Percentiles rank a stretch among this genome's conserved stretches.
These are phyloP conservation scores for Falco punctatus DNA, from an alignment of 2,113 vertebrate genomes.

Conservation along the genomic window DNA sequence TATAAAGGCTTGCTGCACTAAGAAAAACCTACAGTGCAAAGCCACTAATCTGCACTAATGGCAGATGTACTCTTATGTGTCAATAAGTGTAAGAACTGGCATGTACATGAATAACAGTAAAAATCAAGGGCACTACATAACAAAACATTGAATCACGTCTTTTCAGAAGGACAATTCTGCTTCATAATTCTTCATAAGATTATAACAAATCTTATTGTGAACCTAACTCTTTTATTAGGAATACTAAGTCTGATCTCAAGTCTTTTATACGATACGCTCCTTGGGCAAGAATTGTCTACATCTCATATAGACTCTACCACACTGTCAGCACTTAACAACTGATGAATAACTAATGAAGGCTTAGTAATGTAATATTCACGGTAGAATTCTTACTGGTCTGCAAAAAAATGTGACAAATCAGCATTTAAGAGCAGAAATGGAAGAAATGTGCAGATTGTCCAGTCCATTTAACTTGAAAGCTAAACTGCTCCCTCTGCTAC, in stretches of 20 bases:
- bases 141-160: not conserved
- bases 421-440: not conserved
- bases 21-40: not conserved
- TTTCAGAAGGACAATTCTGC: not conserved
- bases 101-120: not conserved
- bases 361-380: not conserved
- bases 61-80: not conserved
- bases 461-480: not conserved
- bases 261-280: not conserved
- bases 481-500: not conserved
- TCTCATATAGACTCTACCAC: not conserved
- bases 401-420: not conserved
- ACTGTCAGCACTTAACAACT: not conserved
- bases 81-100: not conserved
- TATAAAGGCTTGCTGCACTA: not conserved
- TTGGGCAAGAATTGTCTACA: not conserved
- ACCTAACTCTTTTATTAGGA: not conserved
- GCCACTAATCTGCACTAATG: not conserved
- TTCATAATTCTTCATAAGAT: not conserved
- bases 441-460: not conserved
- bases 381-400: not conserved
- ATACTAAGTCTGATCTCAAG: not conserved
- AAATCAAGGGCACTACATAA: not conserved
- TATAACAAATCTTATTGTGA: not conserved
- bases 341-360: not conserved